phyloP scores from a whole-genome alignment of 1,140 invertebrate species.

The Microplitis mediator region DNA sequence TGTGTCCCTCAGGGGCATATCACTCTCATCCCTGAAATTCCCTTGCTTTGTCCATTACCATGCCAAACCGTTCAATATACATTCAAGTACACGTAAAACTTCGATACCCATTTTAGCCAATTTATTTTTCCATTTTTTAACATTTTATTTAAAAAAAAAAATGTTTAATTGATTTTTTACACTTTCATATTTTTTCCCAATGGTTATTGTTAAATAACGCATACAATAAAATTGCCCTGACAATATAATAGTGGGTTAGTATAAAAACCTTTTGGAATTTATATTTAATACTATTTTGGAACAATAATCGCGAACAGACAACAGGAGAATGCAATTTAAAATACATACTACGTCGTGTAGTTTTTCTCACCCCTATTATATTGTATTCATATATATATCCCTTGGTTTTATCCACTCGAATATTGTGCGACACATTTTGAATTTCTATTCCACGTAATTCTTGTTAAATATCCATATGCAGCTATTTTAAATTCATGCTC shows the following conservation, averaged over 20 bases:
- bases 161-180: no score
- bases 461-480: no score
- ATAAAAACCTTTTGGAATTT: background rate
- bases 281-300: background rate
- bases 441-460: no score
- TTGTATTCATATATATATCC: background rate
- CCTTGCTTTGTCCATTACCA: constrained; percentile 11
- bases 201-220: no score
- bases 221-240: background rate
- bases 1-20: constrained; percentile 5
- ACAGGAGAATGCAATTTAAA: constrained; percentile 7
- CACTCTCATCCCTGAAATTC: constrained; percentile 8
- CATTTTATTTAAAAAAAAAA: no score
- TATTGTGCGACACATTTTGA: no score
- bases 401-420: no score
- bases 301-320: constrained; percentile 5
- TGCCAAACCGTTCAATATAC: constrained; percentile 20
- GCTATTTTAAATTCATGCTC: no score
- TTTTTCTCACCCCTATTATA: background rate
- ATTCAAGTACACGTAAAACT: background rate
- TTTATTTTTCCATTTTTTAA: background rate
- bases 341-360: background rate
- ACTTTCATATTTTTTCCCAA: no score
- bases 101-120: background rate
- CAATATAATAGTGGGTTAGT: background rate